Base-by-base conservation (phyloP, 2,888 invertebrate genomes). In the Drosophila quasianomalipes region DNA sequence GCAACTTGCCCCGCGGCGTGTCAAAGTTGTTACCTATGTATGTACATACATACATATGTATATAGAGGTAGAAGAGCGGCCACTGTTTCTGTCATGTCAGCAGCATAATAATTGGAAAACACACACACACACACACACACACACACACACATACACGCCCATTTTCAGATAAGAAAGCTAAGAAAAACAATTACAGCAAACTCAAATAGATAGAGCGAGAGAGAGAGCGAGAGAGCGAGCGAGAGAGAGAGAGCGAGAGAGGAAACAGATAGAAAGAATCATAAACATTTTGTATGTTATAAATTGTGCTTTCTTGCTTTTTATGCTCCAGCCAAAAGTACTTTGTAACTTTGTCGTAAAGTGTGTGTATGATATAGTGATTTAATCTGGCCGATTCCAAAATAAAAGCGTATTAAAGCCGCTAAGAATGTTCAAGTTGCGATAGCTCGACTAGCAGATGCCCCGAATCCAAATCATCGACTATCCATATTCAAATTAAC, bases 21-120 rank as follows among this genome's bases (percentile, higher is more conserved):
- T 14, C 53, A 64, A 35, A 44, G 37, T 26, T 54, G 26, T 33
- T 49, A 66, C 28, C 54, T 54, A 28, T 28, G 28, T 22, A 22
- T 22, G 22, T 22, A 22, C 22, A 22, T 54, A 14, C n/a, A n/a
- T 16, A 65, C 26, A 47, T 47, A 47, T 47, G 47, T 26, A 22
- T 47, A 19, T 16, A 9, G 47, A 26, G 47, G 47, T 26, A 14
- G 19, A 54, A 54, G 22, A 44, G 28, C 30, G 10, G 28, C 52
- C 19, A 52, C 57, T 69, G 58, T 37, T 73, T 65, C 51, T 58
- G 78, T 61, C 64, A 58, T 74, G 76, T 79, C 80, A 79, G 76
- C 80, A 79, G 70, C 61, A 70, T 70, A 81, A 81, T 70, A 81
- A 81, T 70, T 70, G 73, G 57, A 47, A 57, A 28, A 35, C n/a